Evolutionary conservation across 2,888 invertebrate species (phyloP).

Genomic region (Caenorhabditis doughertyi): DNA sequence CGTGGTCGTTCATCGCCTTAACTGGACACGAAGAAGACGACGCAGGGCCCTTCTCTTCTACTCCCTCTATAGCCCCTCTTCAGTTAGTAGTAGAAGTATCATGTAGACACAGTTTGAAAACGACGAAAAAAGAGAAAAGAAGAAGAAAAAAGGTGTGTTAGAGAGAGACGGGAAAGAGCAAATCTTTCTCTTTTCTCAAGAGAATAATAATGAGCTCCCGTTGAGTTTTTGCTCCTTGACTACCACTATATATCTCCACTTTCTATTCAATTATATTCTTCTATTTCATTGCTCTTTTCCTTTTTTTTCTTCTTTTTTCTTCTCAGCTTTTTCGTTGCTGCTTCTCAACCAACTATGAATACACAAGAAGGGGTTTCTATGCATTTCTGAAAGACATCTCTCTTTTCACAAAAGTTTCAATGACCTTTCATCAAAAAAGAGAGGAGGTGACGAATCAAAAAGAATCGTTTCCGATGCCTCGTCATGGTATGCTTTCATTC

Average conservation of each 20-base stretch:
- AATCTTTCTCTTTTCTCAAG: background rate
- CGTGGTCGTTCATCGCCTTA: constrained; percentile 64
- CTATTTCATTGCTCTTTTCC: background rate
- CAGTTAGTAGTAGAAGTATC: constrained; percentile 39
- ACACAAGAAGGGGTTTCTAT: constrained; percentile 23
- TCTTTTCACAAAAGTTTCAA: constrained; percentile 16
- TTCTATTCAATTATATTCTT: constrained; percentile 5
- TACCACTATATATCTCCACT: background rate
- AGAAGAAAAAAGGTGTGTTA: constrained; percentile 45
- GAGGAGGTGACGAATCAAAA: constrained; percentile 47
- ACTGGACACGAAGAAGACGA: constrained; percentile 28
- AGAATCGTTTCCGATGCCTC: constrained; percentile 8
- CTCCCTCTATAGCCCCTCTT: too few species aligned
- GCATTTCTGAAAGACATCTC: constrained; percentile 39
- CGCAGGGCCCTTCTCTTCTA: background rate
- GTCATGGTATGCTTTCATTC: constrained; percentile 27
- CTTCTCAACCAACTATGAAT: constrained; percentile 9
- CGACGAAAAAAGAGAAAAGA: background rate
- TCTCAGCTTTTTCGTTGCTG: background rate
- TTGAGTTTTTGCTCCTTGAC: constrained; percentile 25
- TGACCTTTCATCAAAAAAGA: constrained; percentile 39
- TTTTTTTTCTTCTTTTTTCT: background rate
- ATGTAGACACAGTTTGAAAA: constrained; percentile 53
- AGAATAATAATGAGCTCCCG: constrained; percentile 46
- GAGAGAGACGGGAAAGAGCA: constrained; percentile 14